Conservation (phyloP, 2,888 invertebrate genomes). For the Furcula furcula region DNA sequence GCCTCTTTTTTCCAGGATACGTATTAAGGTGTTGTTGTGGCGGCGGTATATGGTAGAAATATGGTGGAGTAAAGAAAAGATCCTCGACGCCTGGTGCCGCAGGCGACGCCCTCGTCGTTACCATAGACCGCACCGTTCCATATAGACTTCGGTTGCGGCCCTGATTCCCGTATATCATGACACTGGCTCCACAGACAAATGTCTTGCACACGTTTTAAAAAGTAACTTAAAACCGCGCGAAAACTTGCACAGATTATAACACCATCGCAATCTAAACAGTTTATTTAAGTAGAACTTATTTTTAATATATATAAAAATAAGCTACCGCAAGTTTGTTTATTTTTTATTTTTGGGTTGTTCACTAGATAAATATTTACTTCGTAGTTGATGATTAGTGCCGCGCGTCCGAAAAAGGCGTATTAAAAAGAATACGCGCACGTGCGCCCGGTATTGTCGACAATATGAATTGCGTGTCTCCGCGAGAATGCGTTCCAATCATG, state of each 20-base stretch:
- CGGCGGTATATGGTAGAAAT: constrained; percentile 73
- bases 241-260: constrained; percentile 11
- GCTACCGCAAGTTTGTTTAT: constrained; percentile 42
- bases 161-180: constrained; percentile 61
- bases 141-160: constrained; percentile 61
- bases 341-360: constrained; percentile 29
- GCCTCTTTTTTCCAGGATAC: constrained; percentile 72
- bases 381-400: constrained; percentile 59
- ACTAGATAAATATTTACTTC: constrained; percentile 60
- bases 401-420: constrained; percentile 18
- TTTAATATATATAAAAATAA: constrained; percentile 64
- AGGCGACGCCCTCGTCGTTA: constrained; percentile 56
- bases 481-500: constrained; percentile 53
- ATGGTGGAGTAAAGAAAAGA: constrained; percentile 59
- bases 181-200: constrained; percentile 33
- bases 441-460: constrained; percentile 39
- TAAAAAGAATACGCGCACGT: constrained; percentile 39
- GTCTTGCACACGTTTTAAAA: constrained; percentile 29
- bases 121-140: constrained; percentile 70
- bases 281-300: constrained; percentile 59
- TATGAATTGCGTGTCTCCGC: constrained; percentile 51
- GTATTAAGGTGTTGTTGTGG: constrained; percentile 66
- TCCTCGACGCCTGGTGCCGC: constrained; percentile 56
- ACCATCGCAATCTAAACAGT: constrained; percentile 7
- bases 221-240: constrained; percentile 33